Base-by-base conservation (phyloP, 2,888 invertebrate species). In the Drosophila crucigera region DNA sequence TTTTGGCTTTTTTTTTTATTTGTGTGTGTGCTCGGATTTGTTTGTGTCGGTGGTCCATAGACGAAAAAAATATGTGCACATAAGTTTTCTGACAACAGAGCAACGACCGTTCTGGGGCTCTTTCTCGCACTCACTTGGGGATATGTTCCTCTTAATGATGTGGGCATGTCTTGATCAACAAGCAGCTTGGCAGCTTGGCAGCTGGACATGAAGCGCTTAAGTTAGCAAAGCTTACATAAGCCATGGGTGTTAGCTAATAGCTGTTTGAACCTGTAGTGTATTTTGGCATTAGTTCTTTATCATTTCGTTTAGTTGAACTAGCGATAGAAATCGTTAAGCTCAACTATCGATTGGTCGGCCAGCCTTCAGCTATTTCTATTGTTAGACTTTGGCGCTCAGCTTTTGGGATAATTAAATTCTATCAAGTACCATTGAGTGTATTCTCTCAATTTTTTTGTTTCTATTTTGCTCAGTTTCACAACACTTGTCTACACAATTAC, bases 101-200 rank as follows among this genome's bases (percentile, higher is more conserved):
- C 82, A 73, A 82, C 76, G 73, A 74, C 69, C 71, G 67, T 55
- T 54, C 43, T 43, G 22, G 43, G 11, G 53, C 16, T 22, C 25
- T 35, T 16, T 16, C 16, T 54, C 31, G 14, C 14, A 6, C 33
- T 53, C 53, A 33, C 53, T 22, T 52, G 54, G 33, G 35, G 22
- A 56, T 63, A 31, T 53, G 54, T 68, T 69, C 28, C 63, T 69
- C 39, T 55, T 78, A 84, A 84, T 85, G 83, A 89, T 84, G 78
- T 70, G 76, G 71, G 65, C 87, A 69, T 82, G 87, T 83, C 78
- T 83, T 72, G 81, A 86, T 82, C 84, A 72, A 78, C 49, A 39
- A 31, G 41, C 58, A 47, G 22, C 47, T 47, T 47, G 43, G 14
- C 43, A 43, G 30, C 30, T 65, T 76, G 70, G 33, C 74, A 83